phyloP scores from a whole-genome alignment of 2,797 vertebrate species.

The Poeciliopsis infans region DNA sequence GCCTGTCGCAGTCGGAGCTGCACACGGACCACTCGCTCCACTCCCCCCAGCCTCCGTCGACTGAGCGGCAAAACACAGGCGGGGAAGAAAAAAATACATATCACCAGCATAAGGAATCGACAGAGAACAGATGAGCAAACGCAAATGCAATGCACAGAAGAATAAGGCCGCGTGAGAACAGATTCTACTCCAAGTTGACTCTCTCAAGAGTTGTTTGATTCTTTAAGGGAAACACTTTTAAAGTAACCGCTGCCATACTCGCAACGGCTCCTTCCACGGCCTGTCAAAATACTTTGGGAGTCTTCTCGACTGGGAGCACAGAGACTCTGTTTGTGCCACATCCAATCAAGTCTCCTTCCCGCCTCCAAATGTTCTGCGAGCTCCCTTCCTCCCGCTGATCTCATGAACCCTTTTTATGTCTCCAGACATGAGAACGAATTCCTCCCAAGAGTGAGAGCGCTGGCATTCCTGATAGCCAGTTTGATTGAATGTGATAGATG shows the following conservation, averaged over 20 bases:
- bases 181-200: constrained; percentile 7
- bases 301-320: constrained; percentile 31
- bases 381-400: constrained; percentile 65
- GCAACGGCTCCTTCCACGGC: constrained; percentile 30
- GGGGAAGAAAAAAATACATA: background rate
- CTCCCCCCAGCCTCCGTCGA: constrained; percentile 73
- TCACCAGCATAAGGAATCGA: background rate
- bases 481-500: constrained; percentile 53
- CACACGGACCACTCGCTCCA: constrained; percentile 91
- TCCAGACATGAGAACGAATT: constrained; percentile 39
- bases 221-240: constrained; percentile 25
- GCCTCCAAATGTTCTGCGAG: constrained; percentile 52
- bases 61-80: constrained; percentile 37
- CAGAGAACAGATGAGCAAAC: background rate
- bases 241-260: constrained; percentile 29
- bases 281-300: constrained; percentile 29
- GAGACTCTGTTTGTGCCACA: constrained; percentile 53
- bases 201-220: constrained; percentile 22
- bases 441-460: constrained; percentile 45
- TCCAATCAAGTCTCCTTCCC: constrained; percentile 58
- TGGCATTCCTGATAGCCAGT: constrained; percentile 60
- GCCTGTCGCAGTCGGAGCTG: constrained; percentile 85
- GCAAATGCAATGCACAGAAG: background rate
- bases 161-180: constrained; percentile 2
- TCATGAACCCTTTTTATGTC: constrained; percentile 64